Evolutionary conservation across 2,888 invertebrate species (phyloP).

Genomic region (Mesochorus sp.): DNA sequence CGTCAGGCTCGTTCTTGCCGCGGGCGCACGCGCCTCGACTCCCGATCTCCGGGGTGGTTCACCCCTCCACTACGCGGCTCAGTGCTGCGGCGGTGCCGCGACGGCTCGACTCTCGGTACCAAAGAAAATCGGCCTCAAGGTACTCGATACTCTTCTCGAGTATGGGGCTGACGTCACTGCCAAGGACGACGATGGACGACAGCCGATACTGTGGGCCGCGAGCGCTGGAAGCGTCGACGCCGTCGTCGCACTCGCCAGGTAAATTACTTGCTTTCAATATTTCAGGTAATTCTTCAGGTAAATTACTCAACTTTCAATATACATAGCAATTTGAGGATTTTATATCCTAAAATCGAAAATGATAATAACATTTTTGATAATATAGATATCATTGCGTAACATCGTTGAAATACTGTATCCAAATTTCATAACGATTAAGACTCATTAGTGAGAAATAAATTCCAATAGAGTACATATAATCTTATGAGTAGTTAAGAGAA

Average conservation of each 20-base stretch:
- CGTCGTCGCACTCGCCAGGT: slow-evolving; percentile 92
- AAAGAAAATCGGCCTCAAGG: slow-evolving; percentile 88
- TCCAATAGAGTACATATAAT: too few relatives aligned
- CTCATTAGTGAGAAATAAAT: too few relatives aligned
- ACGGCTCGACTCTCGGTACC: slow-evolving; percentile 79
- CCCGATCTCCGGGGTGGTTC: slow-evolving; percentile 97
- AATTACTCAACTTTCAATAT: too few relatives aligned
- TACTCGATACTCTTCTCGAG: slow-evolving; percentile 90
- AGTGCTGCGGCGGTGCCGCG: slow-evolving; percentile 92
- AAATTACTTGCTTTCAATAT: slow-evolving; percentile 14
- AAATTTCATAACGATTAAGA: too few relatives aligned
- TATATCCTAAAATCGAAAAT: too few relatives aligned
- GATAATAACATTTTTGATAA: too few relatives aligned
- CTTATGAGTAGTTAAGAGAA: too few relatives aligned
- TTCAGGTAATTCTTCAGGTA: too few relatives aligned
- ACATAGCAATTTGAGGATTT: too few relatives aligned
- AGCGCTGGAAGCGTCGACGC: slow-evolving; percentile 98
- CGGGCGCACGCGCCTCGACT: slow-evolving; percentile 93
- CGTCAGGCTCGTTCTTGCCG: slow-evolving; percentile 91
- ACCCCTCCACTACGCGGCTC: slow-evolving; percentile 98
- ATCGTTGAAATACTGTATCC: too few relatives aligned
- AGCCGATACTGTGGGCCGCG: slow-evolving; percentile 98
- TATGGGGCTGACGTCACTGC: slow-evolving; percentile 92
- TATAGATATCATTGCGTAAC: not conserved
- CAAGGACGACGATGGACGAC: slow-evolving; percentile 95